A percentile compares a stretch with the other conserved stretches of the same genome.
Conservation (phyloP, 2,113 vertebrate genomes). For the Sinosuthora webbiana region DNA sequence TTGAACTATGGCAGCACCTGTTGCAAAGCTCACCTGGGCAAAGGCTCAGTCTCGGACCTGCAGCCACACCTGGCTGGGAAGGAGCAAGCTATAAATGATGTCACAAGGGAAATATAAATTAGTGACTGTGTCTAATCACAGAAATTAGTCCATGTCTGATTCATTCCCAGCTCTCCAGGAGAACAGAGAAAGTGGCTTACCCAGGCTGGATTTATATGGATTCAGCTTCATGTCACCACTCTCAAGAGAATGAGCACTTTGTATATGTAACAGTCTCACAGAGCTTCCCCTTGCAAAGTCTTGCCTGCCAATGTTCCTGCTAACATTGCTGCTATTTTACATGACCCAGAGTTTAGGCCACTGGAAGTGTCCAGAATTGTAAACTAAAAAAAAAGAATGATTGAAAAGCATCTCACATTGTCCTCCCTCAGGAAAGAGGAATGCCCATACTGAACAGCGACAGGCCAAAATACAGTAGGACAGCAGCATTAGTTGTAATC, state of each 20-base stretch:
- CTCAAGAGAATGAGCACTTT: neutral
- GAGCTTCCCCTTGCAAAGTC: neutral
- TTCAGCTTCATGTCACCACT: neutral
- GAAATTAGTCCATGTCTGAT: neutral
- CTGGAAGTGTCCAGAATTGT: neutral
- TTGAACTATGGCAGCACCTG: neutral
- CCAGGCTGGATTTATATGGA: neutral
- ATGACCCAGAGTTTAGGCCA: neutral
- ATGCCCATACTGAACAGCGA: neutral
- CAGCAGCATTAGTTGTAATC: neutral
- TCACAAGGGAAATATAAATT: neutral
- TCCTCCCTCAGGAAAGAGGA: neutral
- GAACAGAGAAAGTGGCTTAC: neutral
- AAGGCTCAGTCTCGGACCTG: neutral
- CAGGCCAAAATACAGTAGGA: neutral
- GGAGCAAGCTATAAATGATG: neutral
- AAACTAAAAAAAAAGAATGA: neutral
- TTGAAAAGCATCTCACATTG: neutral
- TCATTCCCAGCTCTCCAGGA: neutral
- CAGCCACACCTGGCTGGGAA: neutral
- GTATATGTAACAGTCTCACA: neutral
- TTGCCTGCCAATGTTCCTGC: neutral
- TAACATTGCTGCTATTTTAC: neutral
- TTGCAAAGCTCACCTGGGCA: neutral
- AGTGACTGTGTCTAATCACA: neutral